Evolutionary conservation across 1,140 invertebrate species (phyloP), one percentile per base, ranked within the genome.

Genomic region (Magallana angulata): DNA sequence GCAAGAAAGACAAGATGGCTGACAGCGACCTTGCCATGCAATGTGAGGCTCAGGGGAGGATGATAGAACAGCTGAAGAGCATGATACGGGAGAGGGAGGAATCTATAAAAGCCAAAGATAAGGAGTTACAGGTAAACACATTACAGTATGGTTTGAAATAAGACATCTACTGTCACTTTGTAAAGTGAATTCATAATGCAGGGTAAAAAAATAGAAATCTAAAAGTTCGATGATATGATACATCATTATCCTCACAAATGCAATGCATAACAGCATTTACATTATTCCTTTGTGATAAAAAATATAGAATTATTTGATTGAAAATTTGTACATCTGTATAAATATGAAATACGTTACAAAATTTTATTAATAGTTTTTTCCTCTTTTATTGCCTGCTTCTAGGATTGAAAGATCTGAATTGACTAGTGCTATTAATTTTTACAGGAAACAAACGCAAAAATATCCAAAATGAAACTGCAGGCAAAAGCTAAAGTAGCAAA

Each of bases 381-480:
- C 5, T 48, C 36, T 48, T 48, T 48, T 48, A 48, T 48, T 48
- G 5, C 36, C 36, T 48, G 36, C 36, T 48, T 48, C 36, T 48
- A 48, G 36, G 36, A 48, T 48, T 48, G 36, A 48, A 48, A 48
- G 36, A 48, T 48, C 36, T 48, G 36, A 48, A 48, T 48, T 48
- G 36, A 48, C 36, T 48, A 4, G 36, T 48, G 36, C 5, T 48
- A 48, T 48, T 48, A 48, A 48, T 16, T 62, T 86, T 62, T 92
- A 64, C 88, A 95, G 95, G 94, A 95, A 68, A 92, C 93, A 81
- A 93, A 93, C 90, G 89, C 93, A 6, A 95, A 94, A 62, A 88
- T 95, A 48, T 94, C 94, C 12, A 95, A 94, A 90, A 88, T 94
- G 86, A 94, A 94, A 88, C 92, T 95, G 3, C 94, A 95, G 80